phyloP scores from a whole-genome alignment of 1,140 invertebrate species.

The Dreissena polymorpha region DNA sequence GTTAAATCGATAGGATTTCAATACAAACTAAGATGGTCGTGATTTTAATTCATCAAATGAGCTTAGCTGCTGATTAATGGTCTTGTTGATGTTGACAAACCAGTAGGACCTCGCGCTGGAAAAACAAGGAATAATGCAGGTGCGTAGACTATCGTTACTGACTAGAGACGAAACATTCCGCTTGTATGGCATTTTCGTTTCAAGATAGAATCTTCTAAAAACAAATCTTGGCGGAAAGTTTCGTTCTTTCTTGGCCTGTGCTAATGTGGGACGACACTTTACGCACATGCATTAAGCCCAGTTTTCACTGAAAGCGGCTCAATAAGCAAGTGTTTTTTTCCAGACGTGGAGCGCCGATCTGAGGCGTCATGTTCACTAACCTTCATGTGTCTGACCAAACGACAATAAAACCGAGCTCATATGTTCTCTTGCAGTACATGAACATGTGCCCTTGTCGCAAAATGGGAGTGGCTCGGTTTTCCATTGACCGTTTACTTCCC shows the following conservation, averaged over 20 bases:
- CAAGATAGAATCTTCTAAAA: neutral
- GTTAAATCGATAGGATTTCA: too few species aligned
- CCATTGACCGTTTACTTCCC: neutral
- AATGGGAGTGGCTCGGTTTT: neutral
- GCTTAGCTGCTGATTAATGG: too few species aligned
- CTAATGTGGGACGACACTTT: too few species aligned
- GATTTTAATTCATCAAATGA: too few species aligned
- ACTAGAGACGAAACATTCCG: too few species aligned
- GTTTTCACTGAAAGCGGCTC: neutral
- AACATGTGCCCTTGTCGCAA: constrained; percentile 26
- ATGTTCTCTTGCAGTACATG: constrained; percentile 17
- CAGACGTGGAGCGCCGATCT: too few species aligned
- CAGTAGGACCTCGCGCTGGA: too few species aligned
- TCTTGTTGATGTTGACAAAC: too few species aligned
- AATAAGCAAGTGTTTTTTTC: neutral
- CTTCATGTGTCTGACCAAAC: constrained; percentile 24
- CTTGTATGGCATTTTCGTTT: neutral
- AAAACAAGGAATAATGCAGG: too few species aligned
- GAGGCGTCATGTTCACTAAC: constrained; percentile 6
- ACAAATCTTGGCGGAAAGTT: neutral
- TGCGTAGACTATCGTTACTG: neutral
- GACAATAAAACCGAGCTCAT: constrained; percentile 17
- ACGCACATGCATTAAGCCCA: neutral
- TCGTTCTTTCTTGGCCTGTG: neutral
- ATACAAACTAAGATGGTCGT: too few species aligned